These are phyloP conservation scores for Knipowitschia caucasica DNA, from an alignment of 2,797 vertebrate species.

Conservation along the genomic window DNA sequence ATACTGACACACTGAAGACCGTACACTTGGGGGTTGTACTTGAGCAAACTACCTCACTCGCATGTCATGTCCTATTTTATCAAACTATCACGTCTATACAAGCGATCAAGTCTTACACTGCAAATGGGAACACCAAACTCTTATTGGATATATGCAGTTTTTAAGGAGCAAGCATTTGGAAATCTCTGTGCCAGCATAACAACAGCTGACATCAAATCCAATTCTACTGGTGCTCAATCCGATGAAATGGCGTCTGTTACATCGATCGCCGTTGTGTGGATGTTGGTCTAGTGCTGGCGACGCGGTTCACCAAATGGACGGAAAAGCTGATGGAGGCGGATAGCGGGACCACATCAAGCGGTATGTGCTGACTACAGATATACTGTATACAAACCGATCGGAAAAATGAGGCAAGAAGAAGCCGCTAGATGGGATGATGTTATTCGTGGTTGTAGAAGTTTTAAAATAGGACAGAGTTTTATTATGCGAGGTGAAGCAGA, in stretches of 20 bases:
- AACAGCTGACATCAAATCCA: conserved; percentile 3
- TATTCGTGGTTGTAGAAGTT: conserved; percentile 6
- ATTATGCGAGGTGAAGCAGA: neutral
- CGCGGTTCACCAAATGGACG: conserved; percentile 28
- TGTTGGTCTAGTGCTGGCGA: conserved; percentile 40
- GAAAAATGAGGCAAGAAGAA: conserved; percentile 33
- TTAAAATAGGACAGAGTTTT: neutral
- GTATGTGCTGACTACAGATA: conserved; percentile 17
- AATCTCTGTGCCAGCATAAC: conserved; percentile 25
- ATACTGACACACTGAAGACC: no score
- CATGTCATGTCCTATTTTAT: no score
- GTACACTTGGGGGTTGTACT: no score
- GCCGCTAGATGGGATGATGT: conserved; percentile 13
- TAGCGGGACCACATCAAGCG: conserved; percentile 39
- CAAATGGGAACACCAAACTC: neutral
- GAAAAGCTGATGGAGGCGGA: conserved; percentile 55
- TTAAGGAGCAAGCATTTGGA: conserved; percentile 41
- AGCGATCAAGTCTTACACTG: neutral
- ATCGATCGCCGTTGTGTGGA: conserved; percentile 32
- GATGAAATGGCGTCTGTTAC: conserved; percentile 26
- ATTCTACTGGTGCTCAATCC: conserved; percentile 9
- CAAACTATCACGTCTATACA: no score
- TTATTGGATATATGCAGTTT: conserved; percentile 12
- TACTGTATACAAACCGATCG: conserved; percentile 20
- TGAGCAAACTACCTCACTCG: no score